Evolutionary conservation across 2,888 invertebrate species (phyloP).

Genomic region (Psylliodes chrysocephalus): DNA sequence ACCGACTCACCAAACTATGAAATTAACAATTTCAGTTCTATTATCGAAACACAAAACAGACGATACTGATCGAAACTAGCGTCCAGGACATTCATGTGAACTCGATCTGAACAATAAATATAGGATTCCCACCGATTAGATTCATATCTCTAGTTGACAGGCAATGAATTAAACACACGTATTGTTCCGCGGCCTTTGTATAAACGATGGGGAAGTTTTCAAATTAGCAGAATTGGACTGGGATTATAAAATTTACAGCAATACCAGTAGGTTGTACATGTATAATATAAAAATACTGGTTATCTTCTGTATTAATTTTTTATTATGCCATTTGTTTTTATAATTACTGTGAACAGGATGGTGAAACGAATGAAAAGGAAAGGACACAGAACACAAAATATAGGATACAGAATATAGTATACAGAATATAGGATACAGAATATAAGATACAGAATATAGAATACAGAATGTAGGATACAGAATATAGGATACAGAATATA

Average conservation of each 20-base stretch:
- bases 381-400: no score
- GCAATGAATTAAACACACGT: constrained; percentile 35
- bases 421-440: no score
- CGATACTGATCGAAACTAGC: constrained; percentile 32
- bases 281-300: not conserved
- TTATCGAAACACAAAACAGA: constrained; percentile 32
- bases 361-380: no score
- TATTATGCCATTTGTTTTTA: no score
- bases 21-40: constrained; percentile 39
- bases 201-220: constrained; percentile 16
- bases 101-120: constrained; percentile 35
- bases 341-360: no score
- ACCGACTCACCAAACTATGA: constrained; percentile 30
- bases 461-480: no score
- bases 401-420: no score
- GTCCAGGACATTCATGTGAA: constrained; percentile 22
- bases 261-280: no score
- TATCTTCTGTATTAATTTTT: not conserved
- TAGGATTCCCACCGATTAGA: constrained; percentile 37
- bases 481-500: no score
- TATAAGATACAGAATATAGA: no score
- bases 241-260: no score
- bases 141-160: constrained; percentile 41
- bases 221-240: constrained; percentile 8
- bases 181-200: constrained; percentile 24